Percentiles rank a stretch among this genome's conserved stretches.
Conservation (phyloP, 2,113 vertebrate genomes). For the Emydocephalus ijimae region DNA sequence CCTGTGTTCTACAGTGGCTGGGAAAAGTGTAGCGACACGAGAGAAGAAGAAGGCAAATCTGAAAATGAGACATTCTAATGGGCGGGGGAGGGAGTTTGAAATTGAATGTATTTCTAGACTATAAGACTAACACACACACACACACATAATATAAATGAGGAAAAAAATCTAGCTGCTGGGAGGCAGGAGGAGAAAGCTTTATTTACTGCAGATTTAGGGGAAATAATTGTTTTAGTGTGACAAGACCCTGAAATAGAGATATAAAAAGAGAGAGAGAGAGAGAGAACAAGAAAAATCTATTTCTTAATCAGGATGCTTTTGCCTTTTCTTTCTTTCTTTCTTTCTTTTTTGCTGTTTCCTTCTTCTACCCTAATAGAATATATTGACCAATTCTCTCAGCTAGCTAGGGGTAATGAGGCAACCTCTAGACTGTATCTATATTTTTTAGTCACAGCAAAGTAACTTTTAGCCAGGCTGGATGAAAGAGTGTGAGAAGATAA, state of each 20-base stretch:
- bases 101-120: background rate
- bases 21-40: no score
- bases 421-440: background rate
- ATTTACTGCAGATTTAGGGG: background rate
- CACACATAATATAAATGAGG: background rate
- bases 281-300: background rate
- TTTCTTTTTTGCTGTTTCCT: background rate
- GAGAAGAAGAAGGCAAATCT: background rate
- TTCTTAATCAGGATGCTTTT: background rate
- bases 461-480: background rate
- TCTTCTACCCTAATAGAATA: background rate
- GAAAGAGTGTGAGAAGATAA: background rate
- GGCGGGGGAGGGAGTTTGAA: background rate
- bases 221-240: background rate
- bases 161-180: background rate
- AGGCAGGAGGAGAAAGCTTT: background rate
- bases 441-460: slow-evolving; percentile 8
- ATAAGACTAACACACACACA: background rate
- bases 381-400: background rate
- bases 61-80: background rate
- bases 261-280: background rate
- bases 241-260: background rate
- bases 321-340: background rate
- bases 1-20: no score
- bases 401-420: background rate